Percentiles rank a stretch among this genome's conserved stretches.
These are phyloP conservation scores for Onychomys arenicola DNA, from an alignment of 2,797 vertebrate species.

Conservation along the genomic window DNA sequence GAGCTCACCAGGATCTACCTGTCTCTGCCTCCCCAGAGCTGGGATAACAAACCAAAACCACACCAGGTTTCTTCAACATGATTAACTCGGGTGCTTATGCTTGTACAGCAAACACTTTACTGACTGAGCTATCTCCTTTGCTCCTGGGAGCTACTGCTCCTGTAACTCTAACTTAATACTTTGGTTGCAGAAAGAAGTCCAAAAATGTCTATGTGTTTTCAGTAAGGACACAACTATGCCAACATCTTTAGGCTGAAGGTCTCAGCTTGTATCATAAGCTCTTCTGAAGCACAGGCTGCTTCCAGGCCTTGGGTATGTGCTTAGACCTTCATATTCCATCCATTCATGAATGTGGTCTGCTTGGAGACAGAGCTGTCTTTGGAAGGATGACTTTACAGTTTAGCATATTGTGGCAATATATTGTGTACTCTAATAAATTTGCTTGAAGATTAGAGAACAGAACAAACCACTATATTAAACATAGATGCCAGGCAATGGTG, in stretches of 20 bases:
- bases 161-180: neutral
- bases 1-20: neutral
- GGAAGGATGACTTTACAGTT: neutral
- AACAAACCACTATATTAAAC: too few species aligned
- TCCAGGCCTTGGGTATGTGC: neutral
- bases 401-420: neutral
- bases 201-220: neutral
- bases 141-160: neutral
- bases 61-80: neutral
- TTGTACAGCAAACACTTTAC: neutral
- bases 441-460: too few species aligned
- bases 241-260: neutral
- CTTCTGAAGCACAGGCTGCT: neutral
- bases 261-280: neutral
- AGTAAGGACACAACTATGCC: neutral
- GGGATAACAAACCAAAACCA: neutral
- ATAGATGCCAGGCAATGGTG: too few species aligned
- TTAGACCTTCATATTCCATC: neutral
- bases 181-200: neutral
- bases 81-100: neutral
- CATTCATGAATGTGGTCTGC: neutral
- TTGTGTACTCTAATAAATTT: too few species aligned
- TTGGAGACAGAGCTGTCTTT: neutral
- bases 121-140: neutral
- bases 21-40: neutral